Conservation (phyloP, 2,113 vertebrate species). For the Stegostoma tigrinum region DNA sequence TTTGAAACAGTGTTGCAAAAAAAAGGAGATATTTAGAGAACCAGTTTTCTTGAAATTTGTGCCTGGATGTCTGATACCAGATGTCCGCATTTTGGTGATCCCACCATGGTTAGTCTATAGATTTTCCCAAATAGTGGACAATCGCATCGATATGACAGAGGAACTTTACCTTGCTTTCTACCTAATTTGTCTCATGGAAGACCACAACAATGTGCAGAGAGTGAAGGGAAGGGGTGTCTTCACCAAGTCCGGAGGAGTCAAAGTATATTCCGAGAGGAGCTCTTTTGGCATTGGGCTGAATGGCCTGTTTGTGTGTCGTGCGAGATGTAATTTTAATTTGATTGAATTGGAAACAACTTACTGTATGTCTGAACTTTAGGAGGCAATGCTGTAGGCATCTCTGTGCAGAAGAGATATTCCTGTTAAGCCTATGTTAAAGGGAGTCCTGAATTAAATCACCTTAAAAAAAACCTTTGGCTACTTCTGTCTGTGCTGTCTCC, state of each 20-base stretch:
- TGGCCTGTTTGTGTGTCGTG: not conserved
- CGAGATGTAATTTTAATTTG: not conserved
- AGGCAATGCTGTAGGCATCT: not conserved
- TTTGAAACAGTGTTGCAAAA: not conserved
- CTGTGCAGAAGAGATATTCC: not conserved
- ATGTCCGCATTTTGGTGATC: not conserved
- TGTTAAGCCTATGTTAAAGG: not conserved
- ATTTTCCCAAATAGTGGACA: not conserved
- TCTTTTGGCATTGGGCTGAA: no score
- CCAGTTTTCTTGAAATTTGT: not conserved
- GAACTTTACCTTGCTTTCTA: not conserved
- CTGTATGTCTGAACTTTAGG: not conserved
- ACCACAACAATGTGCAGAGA: no score
- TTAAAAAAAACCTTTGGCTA: not conserved
- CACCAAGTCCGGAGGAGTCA: no score
- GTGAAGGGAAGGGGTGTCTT: no score
- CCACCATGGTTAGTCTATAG: not conserved
- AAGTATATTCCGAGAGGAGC: not conserved
- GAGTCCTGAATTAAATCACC: not conserved
- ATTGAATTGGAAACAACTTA: not conserved
- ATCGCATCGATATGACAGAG: not conserved
- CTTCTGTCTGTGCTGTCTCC: not conserved
- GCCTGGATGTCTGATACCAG: not conserved
- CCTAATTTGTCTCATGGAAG: not conserved
- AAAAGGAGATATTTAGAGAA: not conserved